Conservation (phyloP, 2,113 vertebrate species). For the Marmota monax region DNA sequence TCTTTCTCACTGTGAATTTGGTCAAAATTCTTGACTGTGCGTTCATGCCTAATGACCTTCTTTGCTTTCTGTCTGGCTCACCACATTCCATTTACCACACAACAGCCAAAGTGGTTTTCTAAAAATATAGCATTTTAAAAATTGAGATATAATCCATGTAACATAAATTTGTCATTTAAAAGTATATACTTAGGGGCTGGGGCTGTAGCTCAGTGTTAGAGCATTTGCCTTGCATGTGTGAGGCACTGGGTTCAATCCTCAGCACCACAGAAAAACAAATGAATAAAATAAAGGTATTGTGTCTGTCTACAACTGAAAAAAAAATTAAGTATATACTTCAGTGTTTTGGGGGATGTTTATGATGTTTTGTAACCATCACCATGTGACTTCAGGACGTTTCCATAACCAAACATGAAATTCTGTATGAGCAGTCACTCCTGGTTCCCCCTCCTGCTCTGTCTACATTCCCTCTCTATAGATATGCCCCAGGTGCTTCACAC, state of each 20-base stretch:
- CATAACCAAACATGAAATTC: background rate
- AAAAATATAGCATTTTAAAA: background rate
- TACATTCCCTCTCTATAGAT: background rate
- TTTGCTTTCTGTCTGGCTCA: background rate
- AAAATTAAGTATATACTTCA: background rate
- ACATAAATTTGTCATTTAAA: background rate
- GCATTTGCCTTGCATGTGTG: too few species aligned
- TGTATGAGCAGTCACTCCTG: background rate
- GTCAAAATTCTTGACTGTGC: background rate
- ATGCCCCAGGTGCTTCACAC: background rate
- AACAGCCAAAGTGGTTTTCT: background rate
- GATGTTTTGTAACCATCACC: background rate
- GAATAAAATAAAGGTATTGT: too few species aligned
- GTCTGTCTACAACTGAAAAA: too few species aligned
- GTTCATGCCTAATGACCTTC: background rate
- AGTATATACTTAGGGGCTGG: background rate
- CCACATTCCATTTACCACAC: background rate
- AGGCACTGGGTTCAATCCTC: too few species aligned
- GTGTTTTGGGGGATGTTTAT: background rate
- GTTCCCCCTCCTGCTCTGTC: background rate
- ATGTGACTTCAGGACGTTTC: background rate
- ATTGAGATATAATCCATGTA: background rate
- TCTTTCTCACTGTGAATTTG: background rate
- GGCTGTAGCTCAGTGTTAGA: too few species aligned
- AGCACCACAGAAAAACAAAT: too few species aligned